Evolutionary conservation across 2,797 vertebrate species (phyloP), one percentile per base, ranked within the genome.

Genomic region (Rhabdophis nuchalis): DNA sequence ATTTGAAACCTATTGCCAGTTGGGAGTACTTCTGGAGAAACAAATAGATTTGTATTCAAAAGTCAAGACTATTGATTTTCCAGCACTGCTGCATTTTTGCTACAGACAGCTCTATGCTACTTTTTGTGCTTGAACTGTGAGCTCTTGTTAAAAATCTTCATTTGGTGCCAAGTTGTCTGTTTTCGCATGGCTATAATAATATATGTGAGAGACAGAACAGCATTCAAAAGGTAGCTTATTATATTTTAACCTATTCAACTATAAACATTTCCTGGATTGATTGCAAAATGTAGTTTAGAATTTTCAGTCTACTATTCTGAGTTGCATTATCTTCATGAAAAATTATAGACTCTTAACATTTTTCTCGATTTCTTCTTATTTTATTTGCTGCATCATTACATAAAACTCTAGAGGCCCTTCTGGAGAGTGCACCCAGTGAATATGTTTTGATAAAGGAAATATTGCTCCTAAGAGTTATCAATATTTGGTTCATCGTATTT

Each of bases 321-420:
- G 9, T 18, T 56, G 50, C 18, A 52, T 46, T 46, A 86, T 91
- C 89, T 64, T 85, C 94, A 92, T 91, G 82, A 20, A 77, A 92
- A 57, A 1, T 10, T 90, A 36, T 86, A 53, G 89, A 86, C 0
- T 91, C 68, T 93, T 86, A 82, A 68, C 58, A 92, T 94, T 93
- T 64, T 68, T 91, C 52, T 90, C 77, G 41, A 90, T 94, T 41
- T 86, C 46, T 64, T 92, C 90, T 64, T 14, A 56, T 25, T 46
- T 46, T 77, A 41, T 77, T 77, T 11, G 36, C 72, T 41, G 20
- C 20, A 41, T 77, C 72, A 77, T 77, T 1, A 4, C 20, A 41
- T 77, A 68, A 87, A 68, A 87, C 91, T 94, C 86, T 36, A 92
- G 88, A 56, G 87, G 87, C 93, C 93, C 52, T 41, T 68, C 64